A percentile compares a stretch with the other conserved stretches of the same genome.
phyloP scores from a whole-genome alignment of 1,140 invertebrate genomes.

The Philopotamus ludificatus region DNA sequence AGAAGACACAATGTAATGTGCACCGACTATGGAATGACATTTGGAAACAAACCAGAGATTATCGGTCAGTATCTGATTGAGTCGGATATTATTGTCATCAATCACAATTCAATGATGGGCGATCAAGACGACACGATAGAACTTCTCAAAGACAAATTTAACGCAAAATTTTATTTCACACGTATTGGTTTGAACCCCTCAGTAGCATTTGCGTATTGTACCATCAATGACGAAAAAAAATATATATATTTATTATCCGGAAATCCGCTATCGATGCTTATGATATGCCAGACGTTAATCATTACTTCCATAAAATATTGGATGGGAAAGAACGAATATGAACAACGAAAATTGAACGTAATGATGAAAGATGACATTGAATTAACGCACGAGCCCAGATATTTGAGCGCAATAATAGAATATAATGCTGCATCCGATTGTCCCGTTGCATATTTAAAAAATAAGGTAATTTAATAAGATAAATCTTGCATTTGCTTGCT shows the following conservation, averaged over 20 bases:
- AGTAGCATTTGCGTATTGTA: background rate
- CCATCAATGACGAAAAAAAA: background rate
- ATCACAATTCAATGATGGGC: too few relatives aligned
- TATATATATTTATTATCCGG: background rate
- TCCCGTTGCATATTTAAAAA: background rate
- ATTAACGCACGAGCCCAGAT: background rate
- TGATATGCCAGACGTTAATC: background rate
- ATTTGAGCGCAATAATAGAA: background rate
- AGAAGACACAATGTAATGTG: too few relatives aligned
- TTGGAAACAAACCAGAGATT: too few relatives aligned
- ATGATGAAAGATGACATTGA: background rate
- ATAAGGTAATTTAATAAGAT: too few relatives aligned
- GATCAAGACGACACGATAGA: too few relatives aligned
- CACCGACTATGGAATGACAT: too few relatives aligned
- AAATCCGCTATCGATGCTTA: background rate
- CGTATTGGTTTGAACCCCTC: too few relatives aligned
- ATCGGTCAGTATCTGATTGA: too few relatives aligned
- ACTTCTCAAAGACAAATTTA: too few relatives aligned
- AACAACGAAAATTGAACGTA: background rate
- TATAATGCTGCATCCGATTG: background rate
- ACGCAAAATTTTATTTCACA: too few relatives aligned
- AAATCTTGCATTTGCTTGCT: too few relatives aligned
- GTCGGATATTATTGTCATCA: too few relatives aligned
- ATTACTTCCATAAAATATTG: background rate
- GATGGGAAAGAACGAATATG: background rate